Percentiles rank a stretch among this genome's conserved stretches.
Conservation (phyloP, 2,113 vertebrate genomes). For the Clarias batrachus region DNA sequence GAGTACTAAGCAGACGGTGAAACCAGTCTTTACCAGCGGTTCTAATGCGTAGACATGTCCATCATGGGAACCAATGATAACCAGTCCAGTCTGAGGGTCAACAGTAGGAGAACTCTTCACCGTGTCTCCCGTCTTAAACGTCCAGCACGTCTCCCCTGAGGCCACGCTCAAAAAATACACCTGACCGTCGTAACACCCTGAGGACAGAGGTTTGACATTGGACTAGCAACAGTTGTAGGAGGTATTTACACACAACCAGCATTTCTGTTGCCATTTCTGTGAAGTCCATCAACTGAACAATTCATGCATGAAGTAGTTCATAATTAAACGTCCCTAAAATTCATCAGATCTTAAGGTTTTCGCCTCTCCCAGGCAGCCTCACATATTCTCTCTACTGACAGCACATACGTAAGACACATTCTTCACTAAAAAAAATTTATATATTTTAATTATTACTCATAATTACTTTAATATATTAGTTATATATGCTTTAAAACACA, state of each 20-base stretch:
- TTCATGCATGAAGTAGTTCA: not conserved
- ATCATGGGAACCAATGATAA: conserved; percentile 89
- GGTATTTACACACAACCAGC: not conserved
- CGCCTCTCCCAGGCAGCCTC: too few relatives aligned
- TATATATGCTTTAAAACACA: too few relatives aligned
- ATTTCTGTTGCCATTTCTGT: not conserved
- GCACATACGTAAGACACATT: not conserved
- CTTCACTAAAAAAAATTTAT: not conserved
- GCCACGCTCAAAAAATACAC: conserved; percentile 80
- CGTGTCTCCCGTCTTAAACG: conserved; percentile 79
- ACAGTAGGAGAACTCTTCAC: conserved; percentile 86
- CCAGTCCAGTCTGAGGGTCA: conserved; percentile 78
- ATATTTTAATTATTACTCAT: not conserved
- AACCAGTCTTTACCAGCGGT: conserved; percentile 74
- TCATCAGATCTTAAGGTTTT: not conserved
- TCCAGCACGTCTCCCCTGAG: conserved; percentile 81
- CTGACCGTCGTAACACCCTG: conserved; percentile 88
- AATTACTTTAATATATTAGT: not conserved
- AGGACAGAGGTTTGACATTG: not conserved
- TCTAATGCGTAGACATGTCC: conserved; percentile 85
- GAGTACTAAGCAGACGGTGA: not conserved
- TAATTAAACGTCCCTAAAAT: not conserved
- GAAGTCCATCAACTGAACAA: not conserved
- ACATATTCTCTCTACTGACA: not conserved
- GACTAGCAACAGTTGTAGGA: not conserved